Percentiles rank a stretch among this genome's conserved stretches.
These are phyloP conservation scores for Xylocampa areola DNA, from an alignment of 2,888 invertebrate species.

Conservation along the genomic window DNA sequence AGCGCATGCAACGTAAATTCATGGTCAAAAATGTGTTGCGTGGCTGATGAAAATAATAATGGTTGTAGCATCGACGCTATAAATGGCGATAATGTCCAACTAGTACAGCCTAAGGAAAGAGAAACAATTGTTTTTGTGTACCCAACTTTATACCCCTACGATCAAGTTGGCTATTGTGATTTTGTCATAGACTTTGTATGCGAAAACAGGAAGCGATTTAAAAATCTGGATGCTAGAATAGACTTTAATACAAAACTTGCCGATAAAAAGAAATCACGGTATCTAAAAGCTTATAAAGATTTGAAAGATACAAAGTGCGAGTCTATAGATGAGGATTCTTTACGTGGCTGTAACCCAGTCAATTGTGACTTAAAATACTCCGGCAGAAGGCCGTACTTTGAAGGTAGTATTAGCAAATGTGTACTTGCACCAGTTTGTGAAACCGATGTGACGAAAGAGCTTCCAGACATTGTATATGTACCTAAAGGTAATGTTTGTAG, in stretches of 20 bases:
- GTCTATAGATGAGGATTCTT: slow-evolving; percentile 71
- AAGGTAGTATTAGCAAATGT: slow-evolving; percentile 64
- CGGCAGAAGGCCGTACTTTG: slow-evolving; percentile 70
- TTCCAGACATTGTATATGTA: slow-evolving; percentile 74
- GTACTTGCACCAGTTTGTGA: slow-evolving; percentile 66
- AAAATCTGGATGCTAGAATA: slow-evolving; percentile 60
- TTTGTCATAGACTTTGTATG: slow-evolving; percentile 68
- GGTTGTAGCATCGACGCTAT: slow-evolving; percentile 67
- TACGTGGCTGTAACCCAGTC: slow-evolving; percentile 72
- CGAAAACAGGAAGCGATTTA: slow-evolving; percentile 43
- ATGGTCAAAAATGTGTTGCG: slow-evolving; percentile 70
- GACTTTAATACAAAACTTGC: slow-evolving; percentile 73
- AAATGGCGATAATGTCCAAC: slow-evolving; percentile 57
- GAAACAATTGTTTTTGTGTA: slow-evolving; percentile 70
- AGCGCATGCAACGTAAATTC: slow-evolving; percentile 64
- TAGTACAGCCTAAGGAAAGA: slow-evolving; percentile 67
- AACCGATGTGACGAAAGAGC: slow-evolving; percentile 59
- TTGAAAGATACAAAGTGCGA: slow-evolving; percentile 63
- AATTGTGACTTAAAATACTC: slow-evolving; percentile 78
- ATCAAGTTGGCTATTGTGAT: slow-evolving; percentile 74
- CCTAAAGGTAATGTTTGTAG: slow-evolving; percentile 74
- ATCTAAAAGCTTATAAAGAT: slow-evolving; percentile 59
- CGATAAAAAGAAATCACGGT: slow-evolving; percentile 41
- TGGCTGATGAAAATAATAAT: slow-evolving; percentile 62
- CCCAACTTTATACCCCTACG: slow-evolving; percentile 72